Evolutionary conservation across 2,113 vertebrate species (phyloP), one percentile per base, ranked within the genome.

Genomic region (Turnix velox): DNA sequence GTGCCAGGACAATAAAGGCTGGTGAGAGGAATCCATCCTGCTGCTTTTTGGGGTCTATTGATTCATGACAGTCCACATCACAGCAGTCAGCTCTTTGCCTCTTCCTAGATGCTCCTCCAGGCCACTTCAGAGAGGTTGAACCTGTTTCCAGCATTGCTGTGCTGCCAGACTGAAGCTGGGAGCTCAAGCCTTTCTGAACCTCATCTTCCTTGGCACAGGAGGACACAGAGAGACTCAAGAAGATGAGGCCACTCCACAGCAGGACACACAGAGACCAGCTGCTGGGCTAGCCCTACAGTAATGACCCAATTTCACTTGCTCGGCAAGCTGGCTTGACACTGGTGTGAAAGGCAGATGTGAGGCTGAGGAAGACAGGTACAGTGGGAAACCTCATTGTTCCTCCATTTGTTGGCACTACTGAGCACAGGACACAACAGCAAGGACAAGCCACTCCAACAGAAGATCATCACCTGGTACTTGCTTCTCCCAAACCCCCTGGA

Each of bases 61-160:
- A 13, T n/a, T 18, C 46, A 8, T 25, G 52, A 58, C 39, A 33
- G 62, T 71, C 51, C 0, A 0, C 19, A 18, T 16, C 25, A 7
- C 0, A 1, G 35, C 8, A 24, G 25, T 14, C 31, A 23, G 24
- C 51, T 55, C 61, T 39, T 57, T 28, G 37, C 18, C 24, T 31
- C 0, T 0, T 11, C 55, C 39, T 12, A 22, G 23, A 12, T 39
- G 45, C 37, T 73, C 31, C 54, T 40, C 8, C 7, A 80, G 61
- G 40, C 8, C 9, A 6, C 22, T 62, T 24, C 0, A 1, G n/a
- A 88, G 6, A 6, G 14, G 2, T 33, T 23, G 1, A 4, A 43
- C 4, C 2, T 0, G 0, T 71, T 55, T 59, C 35, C 27, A 54
- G 57, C 62, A 67, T 11, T 0, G 0, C 31, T 81, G 14, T 48